Evolutionary conservation across 2,113 vertebrate genomes (phyloP).

Genomic region (Spea multiplicata): DNA sequence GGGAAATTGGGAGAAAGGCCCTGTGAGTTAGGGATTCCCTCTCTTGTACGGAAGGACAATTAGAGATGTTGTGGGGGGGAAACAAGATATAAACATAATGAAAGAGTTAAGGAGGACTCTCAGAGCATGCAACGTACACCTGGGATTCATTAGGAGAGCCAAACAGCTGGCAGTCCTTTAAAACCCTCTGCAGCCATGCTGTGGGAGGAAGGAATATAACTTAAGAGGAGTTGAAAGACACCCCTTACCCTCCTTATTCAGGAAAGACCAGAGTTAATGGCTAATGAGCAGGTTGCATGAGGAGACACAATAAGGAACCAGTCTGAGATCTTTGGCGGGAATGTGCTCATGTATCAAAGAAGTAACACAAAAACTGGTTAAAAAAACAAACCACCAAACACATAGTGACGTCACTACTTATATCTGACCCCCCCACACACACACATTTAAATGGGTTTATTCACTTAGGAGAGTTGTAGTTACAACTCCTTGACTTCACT

Average conservation of each 20-base stretch:
- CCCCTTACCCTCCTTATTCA: slow-evolving; percentile 25
- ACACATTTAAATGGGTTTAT: too few relatives aligned
- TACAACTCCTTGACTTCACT: too few relatives aligned
- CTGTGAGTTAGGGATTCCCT: too few relatives aligned
- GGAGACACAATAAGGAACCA: slow-evolving; percentile 4
- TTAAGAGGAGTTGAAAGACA: slow-evolving; percentile 26
- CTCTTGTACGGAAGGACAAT: too few relatives aligned
- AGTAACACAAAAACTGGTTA: too few relatives aligned
- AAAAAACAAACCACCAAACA: too few relatives aligned
- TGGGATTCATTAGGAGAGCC: slow-evolving; percentile 56
- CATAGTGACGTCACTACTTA: too few relatives aligned
- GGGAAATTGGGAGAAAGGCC: too few relatives aligned
- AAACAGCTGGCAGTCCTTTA: slow-evolving; percentile 58
- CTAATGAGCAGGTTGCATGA: slow-evolving; percentile 34
- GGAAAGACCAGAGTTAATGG: neutral
- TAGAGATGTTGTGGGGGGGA: too few relatives aligned
- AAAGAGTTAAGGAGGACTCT: slow-evolving; percentile 18
- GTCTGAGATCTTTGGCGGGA: neutral
- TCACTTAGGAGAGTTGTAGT: too few relatives aligned
- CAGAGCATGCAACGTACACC: neutral
- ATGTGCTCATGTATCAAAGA: too few relatives aligned
- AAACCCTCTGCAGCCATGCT: slow-evolving; percentile 34
- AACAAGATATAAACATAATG: neutral
- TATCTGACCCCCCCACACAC: too few relatives aligned
- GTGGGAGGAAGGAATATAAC: slow-evolving; percentile 35